Conservation (phyloP, 2,113 vertebrate species). For the Andinoacara biseriatus region DNA sequence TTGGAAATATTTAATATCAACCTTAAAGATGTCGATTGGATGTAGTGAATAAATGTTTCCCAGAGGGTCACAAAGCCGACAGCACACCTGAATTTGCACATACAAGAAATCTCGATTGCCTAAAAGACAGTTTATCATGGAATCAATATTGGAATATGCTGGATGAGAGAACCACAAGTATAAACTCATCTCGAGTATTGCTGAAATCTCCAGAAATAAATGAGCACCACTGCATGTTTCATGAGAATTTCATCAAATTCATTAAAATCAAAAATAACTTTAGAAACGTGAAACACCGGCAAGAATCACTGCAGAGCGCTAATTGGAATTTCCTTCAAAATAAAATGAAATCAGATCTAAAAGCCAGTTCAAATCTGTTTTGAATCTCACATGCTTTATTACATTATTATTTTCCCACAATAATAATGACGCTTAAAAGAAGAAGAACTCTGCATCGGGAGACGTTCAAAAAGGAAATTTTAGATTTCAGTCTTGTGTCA, state of each 20-base stretch:
- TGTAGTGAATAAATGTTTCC: neutral
- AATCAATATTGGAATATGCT: neutral
- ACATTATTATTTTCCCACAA: neutral
- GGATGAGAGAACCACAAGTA: neutral
- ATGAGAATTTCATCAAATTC: neutral
- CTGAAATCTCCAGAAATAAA: neutral
- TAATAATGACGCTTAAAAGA: slow-evolving; percentile 3
- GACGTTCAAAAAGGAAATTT: slow-evolving; percentile 29
- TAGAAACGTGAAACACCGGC: neutral
- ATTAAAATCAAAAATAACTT: neutral
- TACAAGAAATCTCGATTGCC: neutral
- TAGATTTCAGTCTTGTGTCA: slow-evolving; percentile 36
- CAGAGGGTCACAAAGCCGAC: neutral
- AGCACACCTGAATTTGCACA: neutral
- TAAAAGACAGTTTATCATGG: neutral
- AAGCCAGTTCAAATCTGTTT: slow-evolving; percentile 13
- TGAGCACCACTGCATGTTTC: neutral
- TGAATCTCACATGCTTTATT: slow-evolving; percentile 2
- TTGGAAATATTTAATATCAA: neutral
- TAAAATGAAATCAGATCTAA: neutral
- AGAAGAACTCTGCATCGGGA: slow-evolving; percentile 8
- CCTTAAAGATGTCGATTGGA: neutral
- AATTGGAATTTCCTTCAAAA: neutral
- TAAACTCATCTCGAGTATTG: neutral
- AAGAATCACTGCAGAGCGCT: neutral